These are phyloP conservation scores for Phalacrocorax pelagicus DNA, from an alignment of 2,113 vertebrate genomes.

Conservation along the genomic window DNA sequence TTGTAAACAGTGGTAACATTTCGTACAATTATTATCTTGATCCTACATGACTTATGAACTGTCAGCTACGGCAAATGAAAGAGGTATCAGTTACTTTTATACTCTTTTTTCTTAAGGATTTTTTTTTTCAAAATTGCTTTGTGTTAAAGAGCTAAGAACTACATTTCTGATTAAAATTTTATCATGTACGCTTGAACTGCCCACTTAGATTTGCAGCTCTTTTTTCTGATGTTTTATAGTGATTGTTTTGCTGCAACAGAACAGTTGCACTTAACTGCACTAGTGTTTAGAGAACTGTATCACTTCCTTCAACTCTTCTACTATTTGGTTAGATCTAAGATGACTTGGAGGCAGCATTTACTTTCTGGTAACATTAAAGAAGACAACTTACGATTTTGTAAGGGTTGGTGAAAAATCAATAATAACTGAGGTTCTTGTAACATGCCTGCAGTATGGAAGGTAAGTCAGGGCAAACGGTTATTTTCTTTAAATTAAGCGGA, in stretches of 20 bases:
- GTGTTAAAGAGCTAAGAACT: neutral
- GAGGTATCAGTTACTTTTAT: neutral
- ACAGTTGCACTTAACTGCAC: neutral
- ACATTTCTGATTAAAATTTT: neutral
- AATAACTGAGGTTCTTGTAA: neutral
- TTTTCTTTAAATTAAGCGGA: neutral
- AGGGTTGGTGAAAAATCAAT: constrained; percentile 26
- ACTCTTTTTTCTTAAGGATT: neutral
- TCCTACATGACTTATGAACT: neutral
- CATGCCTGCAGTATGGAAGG: neutral
- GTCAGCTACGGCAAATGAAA: neutral
- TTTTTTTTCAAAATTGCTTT: neutral
- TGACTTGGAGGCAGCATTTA: neutral
- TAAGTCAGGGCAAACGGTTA: constrained; percentile 4
- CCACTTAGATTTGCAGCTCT: neutral
- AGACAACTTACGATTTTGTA: neutral
- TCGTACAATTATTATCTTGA: neutral
- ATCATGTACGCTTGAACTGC: neutral
- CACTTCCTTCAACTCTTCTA: neutral
- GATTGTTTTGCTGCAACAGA: neutral
- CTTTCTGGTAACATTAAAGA: constrained; percentile 18
- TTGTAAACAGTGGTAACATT: neutral
- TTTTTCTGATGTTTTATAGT: neutral
- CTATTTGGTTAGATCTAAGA: neutral
- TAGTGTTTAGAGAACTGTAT: neutral